Evolutionary conservation across 2,888 invertebrate species (phyloP).

Genomic region (Microplitis manilae): DNA sequence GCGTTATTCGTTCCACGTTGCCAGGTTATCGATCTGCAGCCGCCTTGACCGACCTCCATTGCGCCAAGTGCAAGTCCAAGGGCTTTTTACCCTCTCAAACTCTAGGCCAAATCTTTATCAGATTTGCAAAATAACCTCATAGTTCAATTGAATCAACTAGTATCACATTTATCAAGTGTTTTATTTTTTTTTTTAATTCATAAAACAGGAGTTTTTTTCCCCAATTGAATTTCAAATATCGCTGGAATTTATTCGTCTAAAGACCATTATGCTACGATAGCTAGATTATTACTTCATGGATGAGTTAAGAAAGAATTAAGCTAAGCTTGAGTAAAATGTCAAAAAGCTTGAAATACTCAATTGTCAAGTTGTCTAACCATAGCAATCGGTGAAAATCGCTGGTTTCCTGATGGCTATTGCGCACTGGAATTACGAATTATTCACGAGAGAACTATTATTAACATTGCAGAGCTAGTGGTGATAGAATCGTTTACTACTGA

Average conservation of each 20-base stretch:
- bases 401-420: constrained; percentile 51
- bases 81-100: constrained; percentile 54
- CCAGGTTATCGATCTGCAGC: constrained; percentile 68
- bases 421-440: constrained; percentile 37
- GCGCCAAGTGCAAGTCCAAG: constrained; percentile 68
- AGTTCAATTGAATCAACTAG: constrained; percentile 38
- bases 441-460: constrained; percentile 37
- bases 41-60: constrained; percentile 71
- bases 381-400: constrained; percentile 57
- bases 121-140: constrained; percentile 18
- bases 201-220: neutral
- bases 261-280: neutral
- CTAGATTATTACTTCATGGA: neutral
- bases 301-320: neutral
- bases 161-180: neutral
- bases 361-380: constrained; percentile 37
- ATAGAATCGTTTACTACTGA: neutral
- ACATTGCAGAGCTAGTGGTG: constrained; percentile 12
- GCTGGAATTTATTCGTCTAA: neutral
- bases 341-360: neutral
- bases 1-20: constrained; percentile 66
- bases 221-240: neutral
- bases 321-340: neutral
- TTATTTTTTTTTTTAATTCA: neutral
- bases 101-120: constrained; percentile 48